Percentiles rank a stretch among this genome's conserved stretches.
Conservation (phyloP, 2,113 vertebrate species). For the Phoxinus phoxinus region DNA sequence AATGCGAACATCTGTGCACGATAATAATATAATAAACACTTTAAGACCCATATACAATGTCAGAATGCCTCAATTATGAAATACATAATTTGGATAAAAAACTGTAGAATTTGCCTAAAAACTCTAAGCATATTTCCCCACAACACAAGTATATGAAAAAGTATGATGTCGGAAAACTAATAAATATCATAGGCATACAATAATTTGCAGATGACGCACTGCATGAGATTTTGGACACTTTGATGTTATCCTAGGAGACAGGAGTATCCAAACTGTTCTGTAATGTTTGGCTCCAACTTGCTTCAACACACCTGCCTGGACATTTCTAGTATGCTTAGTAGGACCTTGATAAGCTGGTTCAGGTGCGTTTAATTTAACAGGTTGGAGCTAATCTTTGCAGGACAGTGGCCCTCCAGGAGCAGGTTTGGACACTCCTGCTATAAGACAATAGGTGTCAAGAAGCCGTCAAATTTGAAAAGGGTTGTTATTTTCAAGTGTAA, state of each 20-base stretch:
- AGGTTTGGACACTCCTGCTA: neutral
- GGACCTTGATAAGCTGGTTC: no score
- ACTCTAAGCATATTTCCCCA: neutral
- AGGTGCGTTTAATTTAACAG: no score
- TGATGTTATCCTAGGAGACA: neutral
- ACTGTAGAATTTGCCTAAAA: neutral
- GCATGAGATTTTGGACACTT: neutral
- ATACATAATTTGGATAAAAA: neutral
- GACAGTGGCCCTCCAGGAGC: no score
- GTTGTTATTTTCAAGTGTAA: neutral
- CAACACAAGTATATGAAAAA: neutral
- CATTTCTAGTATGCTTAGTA: no score
- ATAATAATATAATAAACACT: slow-evolving; percentile 6
- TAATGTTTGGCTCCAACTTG: no score
- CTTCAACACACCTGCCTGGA: no score
- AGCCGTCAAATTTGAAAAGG: neutral
- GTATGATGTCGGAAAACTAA: neutral
- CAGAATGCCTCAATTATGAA: neutral
- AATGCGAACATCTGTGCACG: neutral
- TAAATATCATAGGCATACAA: neutral
- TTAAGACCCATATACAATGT: neutral
- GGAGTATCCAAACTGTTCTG: no score
- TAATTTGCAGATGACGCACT: neutral
- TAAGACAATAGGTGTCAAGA: neutral
- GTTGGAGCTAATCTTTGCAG: no score